Evolutionary conservation across 1,140 invertebrate genomes (phyloP).

Genomic region (Galendromus occidentalis): DNA sequence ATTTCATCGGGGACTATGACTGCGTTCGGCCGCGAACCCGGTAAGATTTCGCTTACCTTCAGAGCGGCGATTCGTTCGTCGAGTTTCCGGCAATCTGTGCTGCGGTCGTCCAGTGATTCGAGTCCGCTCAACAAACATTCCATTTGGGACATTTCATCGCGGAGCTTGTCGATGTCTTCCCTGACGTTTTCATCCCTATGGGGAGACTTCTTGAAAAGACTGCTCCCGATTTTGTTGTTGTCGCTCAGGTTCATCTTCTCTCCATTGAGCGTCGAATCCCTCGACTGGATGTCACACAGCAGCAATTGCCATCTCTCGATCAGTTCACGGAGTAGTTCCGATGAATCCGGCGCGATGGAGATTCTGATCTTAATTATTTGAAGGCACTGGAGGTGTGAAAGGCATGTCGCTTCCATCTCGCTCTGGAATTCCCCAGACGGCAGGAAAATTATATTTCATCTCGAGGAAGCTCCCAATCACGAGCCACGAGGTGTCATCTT

Average conservation of each 20-base stretch:
- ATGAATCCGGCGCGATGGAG: not conserved
- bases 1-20: no score
- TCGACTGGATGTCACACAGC: not conserved
- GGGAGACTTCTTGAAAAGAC: not conserved
- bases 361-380: conserved; percentile 7
- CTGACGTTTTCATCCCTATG: not conserved
- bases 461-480: not conserved
- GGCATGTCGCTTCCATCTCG: conserved; percentile 1
- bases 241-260: not conserved
- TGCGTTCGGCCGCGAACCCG: no score
- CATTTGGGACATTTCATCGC: conserved; percentile 4
- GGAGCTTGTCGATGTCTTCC: conserved; percentile 1
- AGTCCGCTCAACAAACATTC: not conserved
- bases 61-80: conserved; percentile 1
- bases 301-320: not conserved
- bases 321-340: not conserved
- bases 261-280: not conserved
- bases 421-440: not conserved
- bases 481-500: not conserved
- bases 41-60: not conserved
- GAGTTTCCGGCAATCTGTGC: not conserved
- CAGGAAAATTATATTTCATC: not conserved
- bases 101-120: not conserved
- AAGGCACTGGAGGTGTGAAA: conserved; percentile 2
- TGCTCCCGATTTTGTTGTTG: not conserved